Evolutionary conservation across 2,888 invertebrate genomes (phyloP).

Genomic region (Acleris literana): DNA sequence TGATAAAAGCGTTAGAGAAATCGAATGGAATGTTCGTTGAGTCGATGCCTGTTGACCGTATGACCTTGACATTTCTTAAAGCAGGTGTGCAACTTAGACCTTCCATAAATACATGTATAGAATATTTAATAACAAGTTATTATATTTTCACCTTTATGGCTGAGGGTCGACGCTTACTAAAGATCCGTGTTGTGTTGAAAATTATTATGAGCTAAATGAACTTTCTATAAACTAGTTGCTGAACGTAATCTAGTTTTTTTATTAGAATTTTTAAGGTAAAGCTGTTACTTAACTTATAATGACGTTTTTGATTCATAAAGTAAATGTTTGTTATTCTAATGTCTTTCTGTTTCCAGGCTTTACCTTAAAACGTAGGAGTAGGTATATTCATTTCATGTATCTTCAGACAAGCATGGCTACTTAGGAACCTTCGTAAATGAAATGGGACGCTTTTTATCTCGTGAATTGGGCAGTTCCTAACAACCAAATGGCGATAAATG

Average conservation of each 20-base stretch:
- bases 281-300: neutral
- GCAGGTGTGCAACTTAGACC: constrained; percentile 50
- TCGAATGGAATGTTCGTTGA: constrained; percentile 58
- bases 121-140: constrained; percentile 35
- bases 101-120: constrained; percentile 40
- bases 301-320: neutral
- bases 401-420: too few species aligned
- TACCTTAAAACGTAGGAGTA: too few species aligned
- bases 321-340: neutral
- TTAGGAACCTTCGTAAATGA: too few species aligned
- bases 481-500: too few species aligned
- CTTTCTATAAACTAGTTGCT: constrained; percentile 44
- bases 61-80: constrained; percentile 71
- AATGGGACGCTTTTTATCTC: too few species aligned
- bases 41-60: constrained; percentile 54
- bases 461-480: too few species aligned
- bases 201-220: constrained; percentile 23
- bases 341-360: neutral
- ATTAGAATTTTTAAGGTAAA: constrained; percentile 6
- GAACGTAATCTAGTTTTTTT: constrained; percentile 7
- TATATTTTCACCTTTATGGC: constrained; percentile 46
- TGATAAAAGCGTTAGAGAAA: constrained; percentile 69
- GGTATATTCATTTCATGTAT: too few species aligned
- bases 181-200: constrained; percentile 12
- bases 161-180: constrained; percentile 7